Conservation (phyloP, 2,113 vertebrate genomes). For the Salvelinus alpinus region DNA sequence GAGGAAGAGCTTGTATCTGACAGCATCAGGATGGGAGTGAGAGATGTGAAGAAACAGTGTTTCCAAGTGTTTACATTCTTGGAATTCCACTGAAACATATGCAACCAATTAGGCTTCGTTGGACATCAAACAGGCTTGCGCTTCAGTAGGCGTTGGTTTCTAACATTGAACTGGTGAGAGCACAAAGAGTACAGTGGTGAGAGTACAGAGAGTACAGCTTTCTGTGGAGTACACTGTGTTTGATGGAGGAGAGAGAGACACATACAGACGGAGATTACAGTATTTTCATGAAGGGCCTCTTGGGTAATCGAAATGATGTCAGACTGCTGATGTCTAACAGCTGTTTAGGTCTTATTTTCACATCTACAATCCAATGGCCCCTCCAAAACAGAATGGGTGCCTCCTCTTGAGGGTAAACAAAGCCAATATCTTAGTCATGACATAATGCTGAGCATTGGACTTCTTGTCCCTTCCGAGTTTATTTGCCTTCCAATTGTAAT, state of each 20-base stretch:
- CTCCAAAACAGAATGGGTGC: constrained; percentile 3
- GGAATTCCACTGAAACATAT: constrained; percentile 19
- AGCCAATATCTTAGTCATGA: constrained; percentile 28
- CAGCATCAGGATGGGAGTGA: neutral
- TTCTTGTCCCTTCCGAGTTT: neutral
- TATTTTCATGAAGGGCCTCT: neutral
- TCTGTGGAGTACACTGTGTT: neutral
- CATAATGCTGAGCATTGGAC: neutral
- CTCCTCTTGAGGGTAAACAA: constrained; percentile 21
- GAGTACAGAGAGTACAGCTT: neutral
- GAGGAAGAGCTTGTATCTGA: neutral
- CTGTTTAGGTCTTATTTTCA: constrained; percentile 20
- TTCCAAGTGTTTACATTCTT: constrained; percentile 1
- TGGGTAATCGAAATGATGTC: neutral
- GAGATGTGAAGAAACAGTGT: neutral
- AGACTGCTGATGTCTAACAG: neutral
- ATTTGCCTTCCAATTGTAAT: neutral
- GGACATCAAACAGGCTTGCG: neutral
- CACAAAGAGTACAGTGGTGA: neutral
- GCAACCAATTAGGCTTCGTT: constrained; percentile 22
- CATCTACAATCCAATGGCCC: constrained; percentile 20
- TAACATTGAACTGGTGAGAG: neutral
- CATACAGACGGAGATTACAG: neutral
- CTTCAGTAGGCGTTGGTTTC: neutral
- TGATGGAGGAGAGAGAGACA: neutral